phyloP scores from a whole-genome alignment of 2,888 invertebrate species.

The Lucinisca nassula region DNA sequence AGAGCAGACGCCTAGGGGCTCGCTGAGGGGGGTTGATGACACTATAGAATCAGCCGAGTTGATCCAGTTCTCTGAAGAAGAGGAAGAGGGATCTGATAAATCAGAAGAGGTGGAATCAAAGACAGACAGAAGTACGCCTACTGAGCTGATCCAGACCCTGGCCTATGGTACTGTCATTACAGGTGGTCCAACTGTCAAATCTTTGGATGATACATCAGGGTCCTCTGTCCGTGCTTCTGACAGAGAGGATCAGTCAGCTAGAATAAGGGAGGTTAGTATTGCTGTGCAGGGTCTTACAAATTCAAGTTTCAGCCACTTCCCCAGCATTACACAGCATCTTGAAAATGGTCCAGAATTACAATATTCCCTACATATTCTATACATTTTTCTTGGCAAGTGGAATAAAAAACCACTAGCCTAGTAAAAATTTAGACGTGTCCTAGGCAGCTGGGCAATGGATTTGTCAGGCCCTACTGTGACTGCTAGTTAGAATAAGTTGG shows the following conservation, averaged over 20 bases:
- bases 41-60: conserved; percentile 61
- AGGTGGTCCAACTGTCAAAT: conserved; percentile 60
- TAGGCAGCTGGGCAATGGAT: too few species aligned
- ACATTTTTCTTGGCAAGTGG: too few species aligned
- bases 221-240: conserved; percentile 66
- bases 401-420: too few species aligned
- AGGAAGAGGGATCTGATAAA: conserved; percentile 61
- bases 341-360: too few species aligned
- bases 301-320: too few species aligned
- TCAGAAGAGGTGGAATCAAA: conserved; percentile 59
- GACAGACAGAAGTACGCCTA: conserved; percentile 72
- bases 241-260: conserved; percentile 56
- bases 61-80: conserved; percentile 58
- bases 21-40: conserved; percentile 63
- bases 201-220: conserved; percentile 69
- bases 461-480: too few species aligned
- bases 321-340: too few species aligned
- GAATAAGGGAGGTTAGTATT: conserved; percentile 75
- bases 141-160: conserved; percentile 72
- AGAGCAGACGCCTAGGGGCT: conserved; percentile 61
- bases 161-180: conserved; percentile 75
- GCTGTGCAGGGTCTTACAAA: too few species aligned
- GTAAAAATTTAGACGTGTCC: too few species aligned
- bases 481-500: too few species aligned
- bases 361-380: too few species aligned